A percentile compares a stretch with the other conserved stretches of the same genome.
These are phyloP conservation scores for Pogonocichla stellata DNA, from an alignment of 2,113 vertebrate genomes.

Conservation along the genomic window DNA sequence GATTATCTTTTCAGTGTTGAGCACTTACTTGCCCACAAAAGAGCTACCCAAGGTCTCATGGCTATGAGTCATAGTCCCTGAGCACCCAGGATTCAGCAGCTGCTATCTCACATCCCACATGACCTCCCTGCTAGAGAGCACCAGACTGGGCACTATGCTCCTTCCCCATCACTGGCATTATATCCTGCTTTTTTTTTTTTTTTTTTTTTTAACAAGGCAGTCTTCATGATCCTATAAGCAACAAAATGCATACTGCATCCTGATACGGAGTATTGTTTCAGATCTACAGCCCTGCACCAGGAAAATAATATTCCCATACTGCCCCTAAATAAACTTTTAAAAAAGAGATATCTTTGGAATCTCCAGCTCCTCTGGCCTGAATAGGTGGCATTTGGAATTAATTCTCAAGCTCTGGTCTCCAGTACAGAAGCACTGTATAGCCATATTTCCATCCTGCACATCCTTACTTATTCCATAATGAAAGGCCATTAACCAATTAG, in stretches of 20 bases:
- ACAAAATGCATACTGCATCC: background rate
- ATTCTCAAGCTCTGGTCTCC: background rate
- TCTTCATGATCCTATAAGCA: background rate
- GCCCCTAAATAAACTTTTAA: background rate
- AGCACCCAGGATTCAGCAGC: background rate
- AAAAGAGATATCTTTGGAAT: background rate
- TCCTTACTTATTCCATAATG: background rate
- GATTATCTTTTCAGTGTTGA: background rate
- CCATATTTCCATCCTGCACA: background rate
- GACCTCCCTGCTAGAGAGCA: background rate
- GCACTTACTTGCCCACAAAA: background rate
- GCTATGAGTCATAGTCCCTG: constrained; percentile 19
- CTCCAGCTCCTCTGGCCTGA: background rate
- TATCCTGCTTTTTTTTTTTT: background rate
- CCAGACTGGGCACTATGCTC: background rate
- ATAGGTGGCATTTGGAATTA: background rate
- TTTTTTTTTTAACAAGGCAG: background rate
- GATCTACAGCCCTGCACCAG: background rate
- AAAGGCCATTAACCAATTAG: background rate
- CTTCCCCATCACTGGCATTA: background rate
- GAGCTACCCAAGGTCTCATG: background rate
- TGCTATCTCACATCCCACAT: background rate
- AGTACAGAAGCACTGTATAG: background rate
- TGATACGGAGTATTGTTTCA: background rate
- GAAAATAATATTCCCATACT: background rate